Conservation (phyloP, 2,888 invertebrate species). For the Eristalinus aeneus region DNA sequence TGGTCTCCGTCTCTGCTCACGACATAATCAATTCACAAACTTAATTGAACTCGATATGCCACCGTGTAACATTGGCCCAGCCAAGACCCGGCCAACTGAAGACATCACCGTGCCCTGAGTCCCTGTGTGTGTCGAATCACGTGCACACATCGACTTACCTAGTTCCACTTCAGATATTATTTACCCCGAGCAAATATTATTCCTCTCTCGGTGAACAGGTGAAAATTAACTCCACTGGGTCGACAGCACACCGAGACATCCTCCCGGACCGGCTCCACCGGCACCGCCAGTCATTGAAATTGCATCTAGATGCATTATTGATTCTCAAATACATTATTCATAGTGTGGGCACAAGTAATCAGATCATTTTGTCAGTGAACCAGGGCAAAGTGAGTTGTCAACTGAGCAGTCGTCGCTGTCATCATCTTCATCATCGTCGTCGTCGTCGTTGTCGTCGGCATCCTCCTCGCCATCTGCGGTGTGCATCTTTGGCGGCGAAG, state of each 20-base stretch:
- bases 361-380: conserved; percentile 65
- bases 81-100: neutral
- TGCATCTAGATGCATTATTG: conserved; percentile 70
- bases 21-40: conserved; percentile 28
- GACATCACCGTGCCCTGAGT: neutral
- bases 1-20: neutral
- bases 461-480: neutral
- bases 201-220: conserved; percentile 51
- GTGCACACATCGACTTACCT: neutral
- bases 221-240: conserved; percentile 46
- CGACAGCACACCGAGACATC: conserved; percentile 22
- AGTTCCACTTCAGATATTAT: conserved; percentile 36
- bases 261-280: neutral
- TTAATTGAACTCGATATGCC: conserved; percentile 40
- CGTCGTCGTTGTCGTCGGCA: neutral
- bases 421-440: conserved; percentile 25
- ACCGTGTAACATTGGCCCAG: neutral
- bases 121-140: neutral
- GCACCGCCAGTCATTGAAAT: conserved; percentile 52
- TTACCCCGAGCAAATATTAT: conserved; percentile 54
- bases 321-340: conserved; percentile 69
- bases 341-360: conserved; percentile 69
- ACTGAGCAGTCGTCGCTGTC: conserved; percentile 31
- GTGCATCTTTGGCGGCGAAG: neutral
- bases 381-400: conserved; percentile 65